These are phyloP conservation scores for Metaphire vulgaris DNA, from an alignment of 1,140 invertebrate species.

Conservation along the genomic window DNA sequence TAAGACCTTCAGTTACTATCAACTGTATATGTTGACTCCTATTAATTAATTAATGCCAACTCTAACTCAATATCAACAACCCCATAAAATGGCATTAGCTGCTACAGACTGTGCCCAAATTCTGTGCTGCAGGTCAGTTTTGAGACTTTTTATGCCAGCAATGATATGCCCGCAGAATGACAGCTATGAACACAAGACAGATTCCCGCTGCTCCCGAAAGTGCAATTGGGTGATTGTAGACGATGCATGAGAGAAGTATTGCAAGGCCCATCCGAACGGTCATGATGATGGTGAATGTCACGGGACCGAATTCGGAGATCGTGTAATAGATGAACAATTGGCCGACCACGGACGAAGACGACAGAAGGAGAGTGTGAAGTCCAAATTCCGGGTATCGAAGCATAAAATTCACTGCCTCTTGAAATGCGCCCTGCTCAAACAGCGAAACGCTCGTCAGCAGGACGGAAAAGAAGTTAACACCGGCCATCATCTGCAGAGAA, in stretches of 20 bases:
- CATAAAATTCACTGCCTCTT: not conserved
- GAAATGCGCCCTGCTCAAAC: conserved; percentile 79
- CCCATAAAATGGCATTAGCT: too few species aligned
- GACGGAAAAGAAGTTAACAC: conserved; percentile 90
- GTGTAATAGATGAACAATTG: conserved; percentile 96
- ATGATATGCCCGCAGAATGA: too few species aligned
- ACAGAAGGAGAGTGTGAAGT: conserved; percentile 73
- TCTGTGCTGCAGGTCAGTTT: too few species aligned
- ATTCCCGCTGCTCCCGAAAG: too few species aligned
- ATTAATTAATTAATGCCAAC: too few species aligned
- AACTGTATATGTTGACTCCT: too few species aligned
- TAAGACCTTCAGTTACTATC: too few species aligned
- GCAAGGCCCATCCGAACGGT: conserved; percentile 89
- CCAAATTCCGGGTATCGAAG: conserved; percentile 61
- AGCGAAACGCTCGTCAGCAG: conserved; percentile 82
- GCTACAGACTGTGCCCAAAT: too few species aligned
- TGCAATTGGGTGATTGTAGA: conserved; percentile 89
- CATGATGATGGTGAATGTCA: conserved; percentile 97
- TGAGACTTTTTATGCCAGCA: too few species aligned
- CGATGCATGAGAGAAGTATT: conserved; percentile 82
- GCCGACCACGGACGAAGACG: conserved; percentile 79
- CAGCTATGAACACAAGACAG: too few species aligned
- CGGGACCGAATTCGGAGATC: conserved; percentile 81
- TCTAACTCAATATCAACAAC: too few species aligned
- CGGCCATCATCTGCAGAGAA: conserved; percentile 95